Conservation (phyloP, 1,140 invertebrate species). For the Trichonephila clavipes region DNA sequence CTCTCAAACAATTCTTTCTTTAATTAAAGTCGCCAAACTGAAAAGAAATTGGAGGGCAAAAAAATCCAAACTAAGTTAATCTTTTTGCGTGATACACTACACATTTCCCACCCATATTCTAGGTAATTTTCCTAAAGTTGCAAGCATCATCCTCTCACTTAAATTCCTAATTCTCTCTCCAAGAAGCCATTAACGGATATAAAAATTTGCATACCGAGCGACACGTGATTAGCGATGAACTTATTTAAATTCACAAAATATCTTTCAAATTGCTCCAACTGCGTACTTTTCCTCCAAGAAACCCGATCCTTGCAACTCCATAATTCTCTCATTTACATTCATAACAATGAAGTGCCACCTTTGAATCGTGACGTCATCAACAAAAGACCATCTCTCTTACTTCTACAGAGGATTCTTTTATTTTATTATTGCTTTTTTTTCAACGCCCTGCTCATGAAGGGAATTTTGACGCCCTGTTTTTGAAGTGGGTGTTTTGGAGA, state of each 20-base stretch:
- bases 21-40: not conserved
- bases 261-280: slow-evolving; percentile 42
- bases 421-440: slow-evolving; percentile 28
- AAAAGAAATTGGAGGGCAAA: not conserved
- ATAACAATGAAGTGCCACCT: not conserved
- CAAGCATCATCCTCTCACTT: slow-evolving; percentile 24
- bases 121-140: slow-evolving; percentile 19
- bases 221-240: slow-evolving; percentile 35
- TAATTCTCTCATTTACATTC: slow-evolving; percentile 47
- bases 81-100: not conserved
- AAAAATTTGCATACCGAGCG: slow-evolving; percentile 54
- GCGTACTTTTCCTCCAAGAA: not conserved
- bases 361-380: slow-evolving; percentile 49
- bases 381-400: not conserved
- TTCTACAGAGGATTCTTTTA: not conserved
- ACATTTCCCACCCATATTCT: not conserved
- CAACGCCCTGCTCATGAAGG: not conserved
- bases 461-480: not conserved
- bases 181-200: slow-evolving; percentile 40
- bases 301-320: not conserved
- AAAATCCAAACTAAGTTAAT: not conserved
- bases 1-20: not conserved
- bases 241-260: slow-evolving; percentile 27
- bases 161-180: slow-evolving; percentile 52
- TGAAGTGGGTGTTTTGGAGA: slow-evolving; percentile 44